Base-by-base conservation (phyloP, 2,797 vertebrate genomes). In the Hyperoplus immaculatus region DNA sequence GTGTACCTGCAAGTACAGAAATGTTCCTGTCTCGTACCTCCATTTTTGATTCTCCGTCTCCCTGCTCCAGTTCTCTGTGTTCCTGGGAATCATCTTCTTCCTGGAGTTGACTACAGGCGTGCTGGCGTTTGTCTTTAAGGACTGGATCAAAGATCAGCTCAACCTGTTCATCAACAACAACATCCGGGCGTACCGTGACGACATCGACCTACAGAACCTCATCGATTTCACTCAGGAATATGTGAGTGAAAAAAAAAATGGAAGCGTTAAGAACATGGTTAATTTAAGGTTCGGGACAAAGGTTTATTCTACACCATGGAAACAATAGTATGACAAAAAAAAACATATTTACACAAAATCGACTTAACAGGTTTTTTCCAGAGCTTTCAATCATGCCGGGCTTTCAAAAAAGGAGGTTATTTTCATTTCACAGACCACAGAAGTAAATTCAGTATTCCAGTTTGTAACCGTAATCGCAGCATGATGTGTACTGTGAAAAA, bases 101-200 rank as follows among this genome's bases (percentile, higher is more conserved):
- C 81, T 99, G 97, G 98, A 99, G 95, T 89, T 99, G 80, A 99
- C 98, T 0, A 97, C 98, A 5, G 98, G 98, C 41, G 93, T 99
- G 73, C 92, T 99, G 93, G 98, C 98, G 0, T 99, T 99, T 80
- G 98, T 99, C 68, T 99, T 99, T 83, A 99, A 99, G 94, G 98
- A 99, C 93, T 99, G 98, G 98, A 99, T 99, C 89, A 99, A 99
- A 93, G 98, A 99, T 91, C 98, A 99, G 94, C 96, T 99, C 70
- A 98, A 99, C 91, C 95, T 99, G 91, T 99, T 99, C 89, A 99
- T 99, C 92, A 98, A 99, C 95, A 99, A 98, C 92, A 99, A 99
- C 93, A 98, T 99, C 93, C 94, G 97, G 88, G 98, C 98, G 0
- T 99, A 99, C 89, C 88, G 98, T 80, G 98, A 99, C 64, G 98